phyloP scores from a whole-genome alignment of 2,113 vertebrate species.

The Maylandia zebra region DNA sequence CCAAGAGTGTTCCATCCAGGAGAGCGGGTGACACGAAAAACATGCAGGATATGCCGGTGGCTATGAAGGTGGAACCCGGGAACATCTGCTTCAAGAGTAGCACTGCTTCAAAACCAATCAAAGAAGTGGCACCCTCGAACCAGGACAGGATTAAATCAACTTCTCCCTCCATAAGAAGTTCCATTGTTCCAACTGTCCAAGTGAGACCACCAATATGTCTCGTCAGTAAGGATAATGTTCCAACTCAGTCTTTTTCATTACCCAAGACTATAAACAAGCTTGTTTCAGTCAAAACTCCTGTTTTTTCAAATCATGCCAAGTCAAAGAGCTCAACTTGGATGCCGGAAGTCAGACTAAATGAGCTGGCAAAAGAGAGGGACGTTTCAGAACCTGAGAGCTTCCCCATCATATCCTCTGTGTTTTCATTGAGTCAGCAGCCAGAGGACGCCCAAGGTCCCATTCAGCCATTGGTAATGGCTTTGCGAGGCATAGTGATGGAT shows the following conservation, averaged over 20 bases:
- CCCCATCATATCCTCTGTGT: conserved; percentile 91
- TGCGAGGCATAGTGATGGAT: conserved; percentile 69
- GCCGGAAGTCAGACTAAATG: not conserved
- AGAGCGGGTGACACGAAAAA: not conserved
- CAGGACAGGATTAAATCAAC: not conserved
- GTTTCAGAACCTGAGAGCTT: conserved; percentile 58
- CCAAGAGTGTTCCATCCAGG: not conserved
- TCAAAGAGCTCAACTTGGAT: conserved; percentile 1
- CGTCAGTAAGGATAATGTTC: not conserved
- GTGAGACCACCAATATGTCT: not conserved
- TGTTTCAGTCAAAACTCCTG: not conserved
- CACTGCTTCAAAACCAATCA: not conserved
- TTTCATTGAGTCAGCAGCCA: conserved; percentile 82
- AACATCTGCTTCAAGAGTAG: not conserved
- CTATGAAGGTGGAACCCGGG: conserved; percentile 42
- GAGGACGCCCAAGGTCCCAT: conserved; percentile 68
- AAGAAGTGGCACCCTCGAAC: not conserved
- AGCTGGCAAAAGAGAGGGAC: not conserved
- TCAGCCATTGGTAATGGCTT: conserved; percentile 49
- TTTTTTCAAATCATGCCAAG: not conserved
- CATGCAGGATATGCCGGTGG: not conserved
- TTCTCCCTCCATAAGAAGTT: not conserved
- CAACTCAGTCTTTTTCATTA: not conserved
- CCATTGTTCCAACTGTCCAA: not conserved
- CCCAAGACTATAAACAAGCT: not conserved